Base-by-base conservation (phyloP, 2,888 invertebrate genomes). In the Iphiclides podalirius region DNA sequence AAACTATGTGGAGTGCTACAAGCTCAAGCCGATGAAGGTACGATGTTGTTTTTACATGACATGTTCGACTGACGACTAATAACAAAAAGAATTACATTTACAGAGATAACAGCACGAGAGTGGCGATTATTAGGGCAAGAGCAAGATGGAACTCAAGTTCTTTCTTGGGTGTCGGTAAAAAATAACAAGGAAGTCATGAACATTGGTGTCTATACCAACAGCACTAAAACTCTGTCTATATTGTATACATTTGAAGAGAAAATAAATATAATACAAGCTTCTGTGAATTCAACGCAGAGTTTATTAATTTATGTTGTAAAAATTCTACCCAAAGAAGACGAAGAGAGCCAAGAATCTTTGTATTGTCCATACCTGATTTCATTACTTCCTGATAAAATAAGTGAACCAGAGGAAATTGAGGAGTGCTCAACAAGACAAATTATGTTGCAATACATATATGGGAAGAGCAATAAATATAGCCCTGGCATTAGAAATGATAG, bases 111-210 rank as follows among this genome's bases (percentile, higher is more conserved):
- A 69, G 93, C 93, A 0, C 91, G 92, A 58, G 94, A 95, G 86
- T 95, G 95, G 94, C 92, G 94, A 50, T 85, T 95, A 47, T 78
- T 96, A 57, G 95, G 95, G 0, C 95, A 95, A 75, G 95, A 96
- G 70, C 93, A 93, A 73, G 93, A 95, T 73, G 94, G 94, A 1
- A 91, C 91, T 0, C 87, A 95, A 65, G 72, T 95, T 17, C 88
- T 95, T 23, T 91, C 93, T 16, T 95, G 95, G 94, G 77, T 83
- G 39, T 80, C 84, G 34, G 67, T 67, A 33, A 64, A 61, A 16
- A 64, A 67, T 17, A 64, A 56, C 9, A 71, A 70, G 47, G 79
- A 84, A 52, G 69, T 79, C 7, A 67, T 80, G 28, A 77, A 79
- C 49, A 89, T 94, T 53, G 94, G 94, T 0, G 79, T 91, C 34